Conservation (phyloP, 2,113 vertebrate species). For the Sinocyclocheilus grahami region DNA sequence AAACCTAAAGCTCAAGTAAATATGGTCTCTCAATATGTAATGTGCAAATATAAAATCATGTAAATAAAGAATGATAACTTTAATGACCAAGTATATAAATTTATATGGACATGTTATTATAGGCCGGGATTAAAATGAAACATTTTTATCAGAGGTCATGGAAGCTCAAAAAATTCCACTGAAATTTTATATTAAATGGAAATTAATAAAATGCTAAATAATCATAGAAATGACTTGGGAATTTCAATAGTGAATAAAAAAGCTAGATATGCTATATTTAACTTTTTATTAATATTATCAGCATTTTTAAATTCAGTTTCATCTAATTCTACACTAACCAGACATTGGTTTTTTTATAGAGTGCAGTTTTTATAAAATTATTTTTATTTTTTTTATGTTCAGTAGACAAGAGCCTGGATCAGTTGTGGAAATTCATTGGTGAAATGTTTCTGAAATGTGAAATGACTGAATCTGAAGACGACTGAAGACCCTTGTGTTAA, state of each 20-base stretch:
- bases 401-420: background rate
- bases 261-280: too few relatives aligned
- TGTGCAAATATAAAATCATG: background rate
- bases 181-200: background rate
- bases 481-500: background rate
- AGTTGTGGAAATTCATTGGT: background rate
- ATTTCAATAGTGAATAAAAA: background rate
- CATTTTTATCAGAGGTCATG: too few relatives aligned
- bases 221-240: background rate
- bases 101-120: background rate
- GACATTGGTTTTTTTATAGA: background rate
- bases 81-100: background rate
- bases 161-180: background rate
- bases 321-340: background rate
- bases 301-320: background rate
- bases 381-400: background rate
- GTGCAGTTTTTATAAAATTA: background rate
- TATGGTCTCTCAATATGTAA: background rate
- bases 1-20: background rate
- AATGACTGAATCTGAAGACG: background rate
- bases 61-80: background rate
- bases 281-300: too few relatives aligned
- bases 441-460: background rate
- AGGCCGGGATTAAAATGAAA: background rate
- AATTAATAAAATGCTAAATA: background rate